These are phyloP conservation scores for Limanda limanda DNA, from an alignment of 2,113 vertebrate genomes.

Conservation along the genomic window DNA sequence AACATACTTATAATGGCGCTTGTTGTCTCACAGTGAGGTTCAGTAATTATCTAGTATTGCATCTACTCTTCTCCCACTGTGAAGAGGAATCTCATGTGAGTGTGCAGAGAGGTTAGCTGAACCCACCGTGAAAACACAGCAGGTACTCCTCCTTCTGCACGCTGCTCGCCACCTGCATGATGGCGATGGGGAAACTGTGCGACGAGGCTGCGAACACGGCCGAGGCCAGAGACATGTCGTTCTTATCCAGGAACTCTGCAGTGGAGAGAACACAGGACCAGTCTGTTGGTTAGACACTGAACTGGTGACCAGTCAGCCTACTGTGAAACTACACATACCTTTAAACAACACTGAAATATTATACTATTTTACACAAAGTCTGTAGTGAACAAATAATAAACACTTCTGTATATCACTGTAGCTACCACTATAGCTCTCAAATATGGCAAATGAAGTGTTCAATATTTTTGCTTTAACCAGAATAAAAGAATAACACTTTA, in stretches of 20 bases:
- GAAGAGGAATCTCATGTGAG: neutral
- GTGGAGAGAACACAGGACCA: neutral
- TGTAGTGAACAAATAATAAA: neutral
- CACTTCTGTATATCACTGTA: too few species aligned
- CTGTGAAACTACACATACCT: too few species aligned
- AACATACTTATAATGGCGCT: too few species aligned
- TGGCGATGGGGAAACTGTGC: slow-evolving; percentile 95
- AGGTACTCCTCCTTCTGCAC: slow-evolving; percentile 97
- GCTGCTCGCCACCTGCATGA: slow-evolving; percentile 92
- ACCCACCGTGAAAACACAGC: slow-evolving; percentile 95
- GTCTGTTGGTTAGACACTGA: neutral
- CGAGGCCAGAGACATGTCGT: slow-evolving; percentile 92
- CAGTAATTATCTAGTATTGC: neutral
- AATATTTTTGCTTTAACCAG: neutral
- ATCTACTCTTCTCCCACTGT: neutral
- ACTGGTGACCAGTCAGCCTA: too few species aligned
- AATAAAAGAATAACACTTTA: neutral
- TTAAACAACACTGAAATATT: too few species aligned
- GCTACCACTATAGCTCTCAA: neutral
- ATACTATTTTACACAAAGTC: neutral
- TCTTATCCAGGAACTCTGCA: slow-evolving; percentile 98
- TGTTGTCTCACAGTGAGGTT: neutral
- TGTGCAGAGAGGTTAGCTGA: neutral
- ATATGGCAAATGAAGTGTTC: too few species aligned
- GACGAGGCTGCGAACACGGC: slow-evolving; percentile 93